Percentiles rank a stretch among this genome's conserved stretches.
Conservation (phyloP, 2,888 invertebrate genomes). For the Drosophila cognata region DNA sequence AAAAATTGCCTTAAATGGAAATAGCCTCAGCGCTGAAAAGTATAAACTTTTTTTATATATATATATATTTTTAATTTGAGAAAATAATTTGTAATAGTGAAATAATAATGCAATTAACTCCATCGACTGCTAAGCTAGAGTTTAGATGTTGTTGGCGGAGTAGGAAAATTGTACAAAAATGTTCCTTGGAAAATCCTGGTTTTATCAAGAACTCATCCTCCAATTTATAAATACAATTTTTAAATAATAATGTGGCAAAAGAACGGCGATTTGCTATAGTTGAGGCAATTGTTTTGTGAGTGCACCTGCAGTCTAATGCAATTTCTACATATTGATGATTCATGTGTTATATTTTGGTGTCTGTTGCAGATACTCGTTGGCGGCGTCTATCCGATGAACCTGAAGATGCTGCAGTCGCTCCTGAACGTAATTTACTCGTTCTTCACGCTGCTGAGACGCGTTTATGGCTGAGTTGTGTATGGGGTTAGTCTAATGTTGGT, state of each 20-base stretch:
- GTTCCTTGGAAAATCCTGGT: not conserved
- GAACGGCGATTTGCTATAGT: not conserved
- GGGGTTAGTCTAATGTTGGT: slow-evolving; percentile 9
- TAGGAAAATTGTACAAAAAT: not conserved
- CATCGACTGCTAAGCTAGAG: too few species aligned
- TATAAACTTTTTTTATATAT: too few species aligned
- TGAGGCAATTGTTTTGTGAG: not conserved
- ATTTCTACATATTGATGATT: slow-evolving; percentile 11
- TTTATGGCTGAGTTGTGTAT: slow-evolving; percentile 73
- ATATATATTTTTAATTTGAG: not conserved
- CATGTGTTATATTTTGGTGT: slow-evolving; percentile 17
- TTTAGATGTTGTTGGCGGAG: too few species aligned
- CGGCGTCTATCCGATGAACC: slow-evolving; percentile 79
- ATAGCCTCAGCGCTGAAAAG: not conserved
- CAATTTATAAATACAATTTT: not conserved
- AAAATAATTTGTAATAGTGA: not conserved
- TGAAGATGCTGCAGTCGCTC: slow-evolving; percentile 78
- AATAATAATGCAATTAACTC: too few species aligned
- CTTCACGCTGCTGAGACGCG: slow-evolving; percentile 75
- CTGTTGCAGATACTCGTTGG: slow-evolving; percentile 75
- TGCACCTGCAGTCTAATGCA: not conserved
- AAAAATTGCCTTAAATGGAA: not conserved
- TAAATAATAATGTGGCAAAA: not conserved
- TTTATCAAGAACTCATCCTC: not conserved
- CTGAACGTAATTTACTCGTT: slow-evolving; percentile 79